phyloP scores from a whole-genome alignment of 2,888 invertebrate genomes.

The Xestoiulus laeticollis region DNA sequence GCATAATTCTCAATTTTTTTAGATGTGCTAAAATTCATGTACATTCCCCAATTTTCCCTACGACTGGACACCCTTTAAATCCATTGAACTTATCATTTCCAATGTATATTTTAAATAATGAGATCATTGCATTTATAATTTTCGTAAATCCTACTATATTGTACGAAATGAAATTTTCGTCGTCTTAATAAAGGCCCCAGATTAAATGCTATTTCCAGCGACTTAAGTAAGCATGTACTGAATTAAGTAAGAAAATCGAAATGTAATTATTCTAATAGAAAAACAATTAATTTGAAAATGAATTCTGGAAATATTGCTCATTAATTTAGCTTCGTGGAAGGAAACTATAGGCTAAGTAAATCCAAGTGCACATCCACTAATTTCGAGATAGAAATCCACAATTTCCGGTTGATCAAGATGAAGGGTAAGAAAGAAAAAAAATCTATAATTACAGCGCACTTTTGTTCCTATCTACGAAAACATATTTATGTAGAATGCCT shows the following conservation, averaged over 20 bases:
- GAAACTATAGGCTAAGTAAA: not conserved
- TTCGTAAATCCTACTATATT: too few species aligned
- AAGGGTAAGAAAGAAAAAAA: slow-evolving; percentile 39
- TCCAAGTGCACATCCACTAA: not conserved
- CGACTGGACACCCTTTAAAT: too few species aligned
- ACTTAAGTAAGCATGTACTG: not conserved
- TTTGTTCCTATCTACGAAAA: slow-evolving; percentile 39
- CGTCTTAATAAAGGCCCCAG: too few species aligned
- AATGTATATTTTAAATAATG: too few species aligned
- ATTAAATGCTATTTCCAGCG: too few species aligned
- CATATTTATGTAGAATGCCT: slow-evolving; percentile 13
- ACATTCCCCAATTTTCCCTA: too few species aligned
- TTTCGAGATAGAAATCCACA: slow-evolving; percentile 40
- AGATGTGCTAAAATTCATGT: too few species aligned
- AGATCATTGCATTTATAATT: too few species aligned
- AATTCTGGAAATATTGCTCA: slow-evolving; percentile 17
- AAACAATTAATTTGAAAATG: slow-evolving; percentile 24
- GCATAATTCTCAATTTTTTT: too few species aligned
- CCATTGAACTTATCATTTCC: too few species aligned
- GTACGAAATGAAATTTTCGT: too few species aligned
- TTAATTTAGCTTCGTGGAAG: not conserved
- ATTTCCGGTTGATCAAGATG: slow-evolving; percentile 39
- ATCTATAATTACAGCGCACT: slow-evolving; percentile 24
- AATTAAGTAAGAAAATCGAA: not conserved
- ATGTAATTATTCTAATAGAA: slow-evolving; percentile 20